Evolutionary conservation across 1,140 invertebrate genomes (phyloP).

Genomic region (Trachymyrmex septentrionalis): DNA sequence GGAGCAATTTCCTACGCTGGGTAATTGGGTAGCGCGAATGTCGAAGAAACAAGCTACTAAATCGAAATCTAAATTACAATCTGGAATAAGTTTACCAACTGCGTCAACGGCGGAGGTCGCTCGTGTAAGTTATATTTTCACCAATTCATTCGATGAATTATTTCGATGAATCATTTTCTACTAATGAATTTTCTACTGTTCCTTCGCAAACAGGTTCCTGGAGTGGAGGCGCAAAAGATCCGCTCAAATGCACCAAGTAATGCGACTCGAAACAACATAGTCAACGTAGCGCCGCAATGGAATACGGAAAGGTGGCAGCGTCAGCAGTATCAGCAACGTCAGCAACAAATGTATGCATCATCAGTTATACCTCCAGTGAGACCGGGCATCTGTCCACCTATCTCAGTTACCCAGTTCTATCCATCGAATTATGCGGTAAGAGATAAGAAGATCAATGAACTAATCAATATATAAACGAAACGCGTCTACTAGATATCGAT

Average conservation of each 20-base stretch:
- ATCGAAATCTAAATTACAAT: conserved; percentile 61
- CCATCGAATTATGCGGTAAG: conserved; percentile 79
- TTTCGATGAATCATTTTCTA: neutral
- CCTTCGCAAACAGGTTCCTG: conserved; percentile 41
- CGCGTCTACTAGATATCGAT: neutral
- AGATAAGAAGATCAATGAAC: neutral
- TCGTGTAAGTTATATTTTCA: conserved; percentile 27
- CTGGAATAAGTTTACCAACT: conserved; percentile 37
- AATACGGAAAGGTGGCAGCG: conserved; percentile 69
- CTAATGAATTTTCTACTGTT: neutral
- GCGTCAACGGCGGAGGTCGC: conserved; percentile 19
- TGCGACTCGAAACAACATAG: conserved; percentile 66
- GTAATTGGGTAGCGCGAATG: conserved; percentile 79
- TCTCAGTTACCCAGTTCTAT: conserved; percentile 74
- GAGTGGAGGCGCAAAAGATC: conserved; percentile 59
- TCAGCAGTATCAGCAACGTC: conserved; percentile 62
- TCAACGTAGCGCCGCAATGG: conserved; percentile 71
- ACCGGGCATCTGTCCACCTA: conserved; percentile 67
- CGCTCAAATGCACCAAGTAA: conserved; percentile 47
- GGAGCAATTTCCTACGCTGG: conserved; percentile 82
- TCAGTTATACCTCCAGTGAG: conserved; percentile 47
- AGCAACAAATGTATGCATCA: conserved; percentile 59
- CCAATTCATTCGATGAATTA: neutral
- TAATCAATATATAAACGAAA: neutral
- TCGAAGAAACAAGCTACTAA: conserved; percentile 65